Evolutionary conservation across 2,113 vertebrate species (phyloP).

Genomic region (Microtus richardsoni): DNA sequence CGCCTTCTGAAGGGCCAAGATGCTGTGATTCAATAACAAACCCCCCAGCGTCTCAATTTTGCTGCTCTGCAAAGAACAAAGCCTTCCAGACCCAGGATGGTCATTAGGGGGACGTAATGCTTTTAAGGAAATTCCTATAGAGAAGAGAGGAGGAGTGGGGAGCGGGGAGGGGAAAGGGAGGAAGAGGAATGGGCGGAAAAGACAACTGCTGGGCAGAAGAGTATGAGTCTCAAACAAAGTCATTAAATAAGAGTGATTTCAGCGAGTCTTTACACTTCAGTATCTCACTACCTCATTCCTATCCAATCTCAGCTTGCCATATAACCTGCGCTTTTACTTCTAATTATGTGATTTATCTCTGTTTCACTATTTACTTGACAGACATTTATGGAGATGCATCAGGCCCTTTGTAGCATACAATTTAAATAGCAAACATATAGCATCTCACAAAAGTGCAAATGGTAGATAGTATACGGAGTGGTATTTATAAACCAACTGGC

Average conservation of each 20-base stretch:
- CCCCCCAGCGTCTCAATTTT: neutral
- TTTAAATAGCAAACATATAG: neutral
- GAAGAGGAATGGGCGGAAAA: neutral
- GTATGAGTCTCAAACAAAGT: neutral
- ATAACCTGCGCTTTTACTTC: slow-evolving; percentile 6
- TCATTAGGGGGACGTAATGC: neutral
- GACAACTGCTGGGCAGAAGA: neutral
- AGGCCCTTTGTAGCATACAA: neutral
- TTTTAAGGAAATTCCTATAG: slow-evolving; percentile 29
- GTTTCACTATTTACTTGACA: slow-evolving; percentile 9
- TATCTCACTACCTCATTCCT: slow-evolving; percentile 37
- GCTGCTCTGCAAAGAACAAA: slow-evolving; percentile 42
- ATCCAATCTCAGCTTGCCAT: slow-evolving; percentile 16
- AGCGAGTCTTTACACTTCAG: neutral
- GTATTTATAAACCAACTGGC: neutral
- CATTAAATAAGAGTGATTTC: slow-evolving; percentile 18
- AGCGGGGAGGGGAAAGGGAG: too few relatives aligned
- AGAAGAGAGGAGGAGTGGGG: neutral
- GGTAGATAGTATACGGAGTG: neutral
- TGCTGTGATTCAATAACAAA: slow-evolving; percentile 50
- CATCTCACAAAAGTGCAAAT: slow-evolving; percentile 22
- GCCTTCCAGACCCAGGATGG: slow-evolving; percentile 43
- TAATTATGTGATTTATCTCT: neutral
- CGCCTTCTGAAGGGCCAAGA: neutral
- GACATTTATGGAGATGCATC: neutral